Base-by-base conservation (phyloP, 2,797 vertebrate species). In the Molothrus aeneus region DNA sequence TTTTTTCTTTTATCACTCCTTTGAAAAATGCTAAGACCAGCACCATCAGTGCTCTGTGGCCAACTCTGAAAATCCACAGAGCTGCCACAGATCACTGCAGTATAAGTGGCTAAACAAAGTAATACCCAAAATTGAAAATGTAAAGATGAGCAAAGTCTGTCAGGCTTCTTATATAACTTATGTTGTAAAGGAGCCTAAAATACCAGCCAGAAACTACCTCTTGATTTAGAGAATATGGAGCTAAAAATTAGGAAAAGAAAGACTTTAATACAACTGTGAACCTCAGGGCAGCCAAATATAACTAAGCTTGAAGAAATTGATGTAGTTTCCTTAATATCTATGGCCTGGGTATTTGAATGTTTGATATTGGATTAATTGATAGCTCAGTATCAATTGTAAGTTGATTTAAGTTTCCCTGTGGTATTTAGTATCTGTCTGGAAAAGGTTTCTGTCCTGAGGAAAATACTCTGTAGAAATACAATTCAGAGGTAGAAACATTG, bases 301-400 rank as follows among this genome's bases (percentile, higher is more conserved):
- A 70, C 66, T 79, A 84, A 38, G 5, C 21, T n/a, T 72, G 38
- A 86, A 70, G 40, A 81, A 88, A 75, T 4, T 21, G 11, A 57
- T 83, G 8, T 71, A 14, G 47, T 81, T 94, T 86, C 13, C 24
- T 29, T 91, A 60, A 11, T 69, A 70, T 74, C 17, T 72, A 2
- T 60, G 36, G 28, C 32, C 13, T 86, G 40, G 11, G 13, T 92
- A 75, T 84, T 63, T 75, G 38, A 70, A 34, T 88, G 17, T 70
- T 95, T 93, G 65, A 31, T 80, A 84, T 14, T 59, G 69, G 43
- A 86, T 94, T 92, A 86, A 72, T 26, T 87, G 87, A 54, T 85
- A 78, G 60, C 25, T 80, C 36, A 38, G 13, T 29, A 73, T 88
- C 43, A 53, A 12, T 51, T 10, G 24, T 26, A 84, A 91, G 26